Conservation (phyloP, 30 jellyfish, hydroid and myxozoan species). For the Aurelia sp. region DNA sequence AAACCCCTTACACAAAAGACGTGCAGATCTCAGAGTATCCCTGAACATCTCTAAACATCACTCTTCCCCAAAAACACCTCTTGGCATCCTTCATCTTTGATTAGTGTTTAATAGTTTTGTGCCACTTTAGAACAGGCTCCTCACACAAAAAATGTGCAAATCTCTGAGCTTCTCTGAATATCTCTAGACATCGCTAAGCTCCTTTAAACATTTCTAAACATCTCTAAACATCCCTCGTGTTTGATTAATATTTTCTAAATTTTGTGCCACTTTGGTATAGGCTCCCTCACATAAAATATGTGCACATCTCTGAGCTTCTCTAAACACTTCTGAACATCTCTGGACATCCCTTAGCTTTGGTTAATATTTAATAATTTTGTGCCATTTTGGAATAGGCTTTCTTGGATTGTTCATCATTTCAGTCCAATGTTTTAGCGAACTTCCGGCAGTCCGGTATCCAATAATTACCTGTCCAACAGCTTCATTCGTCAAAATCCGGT, state of each 20-base stretch:
- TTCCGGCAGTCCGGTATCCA: constrained; percentile 95
- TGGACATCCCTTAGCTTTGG: background rate
- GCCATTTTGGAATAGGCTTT: constrained; percentile 93
- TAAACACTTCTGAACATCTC: no score
- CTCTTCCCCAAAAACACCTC: no score
- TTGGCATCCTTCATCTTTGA: no score
- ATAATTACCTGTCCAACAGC: constrained; percentile 88
- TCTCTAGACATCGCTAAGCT: no score
- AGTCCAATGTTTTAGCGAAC: constrained; percentile 94
- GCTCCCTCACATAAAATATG: constrained; percentile 7
- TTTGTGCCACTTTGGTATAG: constrained; percentile 92
- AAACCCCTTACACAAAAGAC: no score
- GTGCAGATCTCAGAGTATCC: no score
- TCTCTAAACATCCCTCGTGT: no score
- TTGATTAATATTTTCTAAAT: constrained; percentile 60
- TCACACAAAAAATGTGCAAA: background rate
- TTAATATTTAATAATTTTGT: constrained; percentile 78
- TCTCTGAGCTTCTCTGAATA: no score
- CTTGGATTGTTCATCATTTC: constrained; percentile 96
- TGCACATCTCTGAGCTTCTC: no score
- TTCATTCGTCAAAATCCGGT: constrained; percentile 81
- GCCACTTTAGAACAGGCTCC: constrained; percentile 95
- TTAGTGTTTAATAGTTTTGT: constrained; percentile 70
- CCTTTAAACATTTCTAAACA: no score
- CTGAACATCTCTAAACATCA: no score